phyloP scores from a whole-genome alignment of 2,113 vertebrate species.

The Guaruba guarouba region DNA sequence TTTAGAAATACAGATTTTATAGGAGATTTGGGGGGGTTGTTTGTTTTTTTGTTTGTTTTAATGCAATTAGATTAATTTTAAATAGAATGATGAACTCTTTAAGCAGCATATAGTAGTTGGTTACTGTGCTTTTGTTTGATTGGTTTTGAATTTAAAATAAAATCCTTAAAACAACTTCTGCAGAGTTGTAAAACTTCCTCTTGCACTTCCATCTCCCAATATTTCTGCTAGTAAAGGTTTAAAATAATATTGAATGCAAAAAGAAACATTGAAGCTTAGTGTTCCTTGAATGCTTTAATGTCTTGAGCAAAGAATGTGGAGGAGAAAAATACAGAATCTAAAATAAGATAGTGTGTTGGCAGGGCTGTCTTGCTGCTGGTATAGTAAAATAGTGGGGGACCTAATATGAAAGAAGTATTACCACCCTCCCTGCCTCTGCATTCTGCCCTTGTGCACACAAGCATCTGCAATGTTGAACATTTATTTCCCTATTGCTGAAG shows the following conservation, averaged over 20 bases:
- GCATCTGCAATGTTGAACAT: not conserved
- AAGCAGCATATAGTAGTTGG: not conserved
- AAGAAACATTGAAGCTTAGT: not conserved
- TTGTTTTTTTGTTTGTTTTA: not conserved
- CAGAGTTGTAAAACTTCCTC: not conserved
- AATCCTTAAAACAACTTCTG: not conserved
- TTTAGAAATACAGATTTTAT: not conserved
- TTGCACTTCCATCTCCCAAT: not conserved
- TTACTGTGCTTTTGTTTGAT: not conserved
- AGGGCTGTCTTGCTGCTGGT: not conserved
- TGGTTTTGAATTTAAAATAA: not conserved
- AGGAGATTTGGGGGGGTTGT: not conserved
- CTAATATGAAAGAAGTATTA: not conserved
- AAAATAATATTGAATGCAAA: not conserved
- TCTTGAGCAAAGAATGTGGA: not conserved
- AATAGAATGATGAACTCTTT: not conserved
- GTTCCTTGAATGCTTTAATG: not conserved
- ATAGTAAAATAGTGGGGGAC: not conserved
- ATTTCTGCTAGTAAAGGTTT: not conserved
- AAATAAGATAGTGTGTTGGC: not conserved
- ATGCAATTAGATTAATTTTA: not conserved
- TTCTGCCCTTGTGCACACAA: not conserved
- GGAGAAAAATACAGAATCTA: not conserved
- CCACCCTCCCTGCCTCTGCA: not conserved
- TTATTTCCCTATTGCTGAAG: not conserved